Base-by-base conservation (phyloP, 2,113 vertebrate species). In the Coptodon rendalli region DNA sequence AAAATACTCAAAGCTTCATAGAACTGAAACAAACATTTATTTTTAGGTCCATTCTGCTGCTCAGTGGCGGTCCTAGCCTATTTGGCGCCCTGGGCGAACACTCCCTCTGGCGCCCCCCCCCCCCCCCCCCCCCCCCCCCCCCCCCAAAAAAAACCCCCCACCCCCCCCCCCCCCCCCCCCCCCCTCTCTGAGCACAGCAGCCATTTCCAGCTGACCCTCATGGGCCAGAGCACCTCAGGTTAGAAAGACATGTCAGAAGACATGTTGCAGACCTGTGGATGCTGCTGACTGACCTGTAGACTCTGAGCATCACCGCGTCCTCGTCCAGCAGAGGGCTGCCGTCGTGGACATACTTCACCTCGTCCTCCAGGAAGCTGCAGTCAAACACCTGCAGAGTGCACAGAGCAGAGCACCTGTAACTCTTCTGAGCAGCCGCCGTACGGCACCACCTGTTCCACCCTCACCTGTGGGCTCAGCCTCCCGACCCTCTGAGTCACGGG, bases 331-430 rank as follows among this genome's bases (percentile, higher is more conserved):
- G 85, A 1, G 93, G 93, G 63, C 89, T 96, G 14, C 95, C 96
- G 17, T 95, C 95, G 63, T 96, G 95, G 85, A 88, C 57, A 22
- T 94, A 95, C 10, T 92, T 92, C 19, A 97, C 93, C 82, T 97
- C 95, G 5, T 94, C 84, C 4, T 95, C 84, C 11, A 95, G 91
- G 79, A 97, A 96, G 63, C 87, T 84, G 73, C 95, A 97, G 91
- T 97, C 95, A 89, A 97, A 96, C 63, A 96, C 95, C 95, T 97
- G 81, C 78, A 87, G 61, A 92, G 50, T 19, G 27, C n/a, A 81
- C 31, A 6, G 22, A 80, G 7, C 27, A 83, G n/a, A 82, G 40
- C 50, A 6, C 16, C 34, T 36, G 3, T 6, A 34, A 16, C 12
- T 9, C n/a, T 10, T 3, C 73, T 56, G 59, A 45, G 3, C 2